Conservation (phyloP, 2,888 invertebrate species). For the Melanostoma scalare region DNA sequence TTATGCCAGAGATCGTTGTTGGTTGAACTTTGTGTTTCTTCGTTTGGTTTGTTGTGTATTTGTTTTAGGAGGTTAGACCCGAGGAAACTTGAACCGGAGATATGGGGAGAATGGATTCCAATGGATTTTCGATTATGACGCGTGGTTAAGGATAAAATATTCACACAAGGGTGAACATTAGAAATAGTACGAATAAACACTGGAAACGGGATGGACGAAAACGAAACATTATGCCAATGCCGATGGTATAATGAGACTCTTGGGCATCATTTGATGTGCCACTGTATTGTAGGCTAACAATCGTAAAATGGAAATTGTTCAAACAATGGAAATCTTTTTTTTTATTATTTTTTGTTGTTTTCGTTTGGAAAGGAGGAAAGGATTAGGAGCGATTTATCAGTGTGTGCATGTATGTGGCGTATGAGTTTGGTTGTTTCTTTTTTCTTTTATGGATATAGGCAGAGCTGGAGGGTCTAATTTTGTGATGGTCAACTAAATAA, state of each 20-base stretch:
- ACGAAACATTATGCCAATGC: conserved; percentile 55
- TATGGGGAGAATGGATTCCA: conserved; percentile 50
- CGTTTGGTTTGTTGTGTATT: too few relatives aligned
- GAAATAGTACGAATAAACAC: not conserved
- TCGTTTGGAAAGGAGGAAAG: conserved; percentile 5
- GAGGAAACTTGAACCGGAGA: conserved; percentile 1
- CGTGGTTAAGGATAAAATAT: conserved; percentile 63
- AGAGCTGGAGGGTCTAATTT: conserved; percentile 45
- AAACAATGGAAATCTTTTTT: conserved; percentile 68
- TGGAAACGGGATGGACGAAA: not conserved
- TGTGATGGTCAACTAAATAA: conserved; percentile 45
- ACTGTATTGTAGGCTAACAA: conserved; percentile 50
- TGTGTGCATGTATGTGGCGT: too few relatives aligned
- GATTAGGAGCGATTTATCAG: conserved; percentile 23
- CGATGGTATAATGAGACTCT: conserved; percentile 69
- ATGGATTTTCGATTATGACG: conserved; percentile 71
- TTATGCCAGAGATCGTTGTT: conserved; percentile 9
- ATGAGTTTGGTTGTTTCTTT: not conserved
- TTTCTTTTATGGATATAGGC: not conserved
- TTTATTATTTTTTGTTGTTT: conserved; percentile 8
- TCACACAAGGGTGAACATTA: conserved; percentile 59
- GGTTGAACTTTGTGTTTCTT: conserved; percentile 16
- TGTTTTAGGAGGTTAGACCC: too few relatives aligned
- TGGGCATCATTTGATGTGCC: conserved; percentile 64
- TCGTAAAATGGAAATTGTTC: conserved; percentile 70